These are phyloP conservation scores for Buphagus erythrorhynchus DNA, from an alignment of 2,797 vertebrate species.

Conservation along the genomic window DNA sequence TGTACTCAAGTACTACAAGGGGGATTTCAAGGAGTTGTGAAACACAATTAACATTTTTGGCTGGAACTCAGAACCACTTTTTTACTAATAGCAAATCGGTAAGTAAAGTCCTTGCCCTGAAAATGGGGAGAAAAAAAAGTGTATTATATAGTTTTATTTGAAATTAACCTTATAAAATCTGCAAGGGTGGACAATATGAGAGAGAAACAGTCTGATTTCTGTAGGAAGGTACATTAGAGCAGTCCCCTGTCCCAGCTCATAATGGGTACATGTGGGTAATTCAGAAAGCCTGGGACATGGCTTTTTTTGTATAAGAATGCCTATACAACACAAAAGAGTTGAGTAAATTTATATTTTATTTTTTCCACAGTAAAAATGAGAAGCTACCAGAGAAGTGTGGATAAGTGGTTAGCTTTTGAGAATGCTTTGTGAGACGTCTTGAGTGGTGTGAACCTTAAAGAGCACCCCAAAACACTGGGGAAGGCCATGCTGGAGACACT, in stretches of 20 bases:
- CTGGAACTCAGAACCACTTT: neutral
- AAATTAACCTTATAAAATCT: neutral
- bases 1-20: neutral
- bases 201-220: neutral
- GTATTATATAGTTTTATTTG: neutral
- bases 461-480: neutral
- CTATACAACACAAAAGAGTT: neutral
- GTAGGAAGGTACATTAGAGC: neutral
- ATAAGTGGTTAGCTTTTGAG: neutral
- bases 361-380: neutral
- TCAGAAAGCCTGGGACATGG: neutral
- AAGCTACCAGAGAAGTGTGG: neutral
- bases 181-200: neutral
- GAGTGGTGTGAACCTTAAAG: neutral
- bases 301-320: neutral
- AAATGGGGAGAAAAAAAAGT: neutral
- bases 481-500: neutral
- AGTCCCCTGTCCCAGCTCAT: neutral
- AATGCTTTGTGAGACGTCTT: fast-evolving
- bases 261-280: neutral
- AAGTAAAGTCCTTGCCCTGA: neutral
- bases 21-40: neutral
- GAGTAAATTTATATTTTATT: neutral
- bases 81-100: neutral
- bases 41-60: neutral